These are phyloP conservation scores for Bubo scandiacus DNA, from an alignment of 2,113 vertebrate genomes.

Conservation along the genomic window DNA sequence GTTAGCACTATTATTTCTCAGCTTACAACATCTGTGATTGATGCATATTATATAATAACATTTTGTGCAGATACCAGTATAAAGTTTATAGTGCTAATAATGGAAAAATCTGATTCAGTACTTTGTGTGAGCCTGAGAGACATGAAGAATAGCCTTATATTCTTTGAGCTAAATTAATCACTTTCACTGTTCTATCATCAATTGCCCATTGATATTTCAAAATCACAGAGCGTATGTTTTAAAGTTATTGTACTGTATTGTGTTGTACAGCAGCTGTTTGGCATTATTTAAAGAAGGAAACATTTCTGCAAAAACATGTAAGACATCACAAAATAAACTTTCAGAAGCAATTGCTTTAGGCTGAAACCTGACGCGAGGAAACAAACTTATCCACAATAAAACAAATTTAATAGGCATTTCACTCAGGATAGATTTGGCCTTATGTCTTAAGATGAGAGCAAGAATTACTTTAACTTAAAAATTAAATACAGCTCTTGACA, in stretches of 20 bases:
- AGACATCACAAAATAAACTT: conserved; percentile 34
- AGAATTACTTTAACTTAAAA: background rate
- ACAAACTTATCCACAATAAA: background rate
- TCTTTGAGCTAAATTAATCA: conserved; percentile 29
- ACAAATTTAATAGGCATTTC: background rate
- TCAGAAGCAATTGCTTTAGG: conserved; percentile 26
- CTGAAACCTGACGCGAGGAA: conserved; percentile 8
- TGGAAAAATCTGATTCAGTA: background rate
- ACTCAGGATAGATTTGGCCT: background rate
- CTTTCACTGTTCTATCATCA: conserved; percentile 19
- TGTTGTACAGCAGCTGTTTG: conserved; percentile 35
- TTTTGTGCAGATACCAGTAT: background rate
- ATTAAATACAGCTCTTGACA: background rate
- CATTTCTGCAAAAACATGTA: conserved; percentile 1
- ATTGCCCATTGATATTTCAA: conserved; percentile 35
- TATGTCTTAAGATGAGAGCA: background rate
- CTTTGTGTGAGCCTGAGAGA: background rate
- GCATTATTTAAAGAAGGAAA: conserved; percentile 11
- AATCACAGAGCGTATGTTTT: background rate
- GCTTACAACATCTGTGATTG: conserved; percentile 16
- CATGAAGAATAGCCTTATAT: background rate
- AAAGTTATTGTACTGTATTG: background rate
- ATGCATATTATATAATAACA: background rate
- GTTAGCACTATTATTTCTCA: conserved; percentile 6
- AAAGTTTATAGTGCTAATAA: conserved; percentile 33